Evolutionary conservation across 2,888 invertebrate genomes (phyloP).

Genomic region (Catocala sponsa): DNA sequence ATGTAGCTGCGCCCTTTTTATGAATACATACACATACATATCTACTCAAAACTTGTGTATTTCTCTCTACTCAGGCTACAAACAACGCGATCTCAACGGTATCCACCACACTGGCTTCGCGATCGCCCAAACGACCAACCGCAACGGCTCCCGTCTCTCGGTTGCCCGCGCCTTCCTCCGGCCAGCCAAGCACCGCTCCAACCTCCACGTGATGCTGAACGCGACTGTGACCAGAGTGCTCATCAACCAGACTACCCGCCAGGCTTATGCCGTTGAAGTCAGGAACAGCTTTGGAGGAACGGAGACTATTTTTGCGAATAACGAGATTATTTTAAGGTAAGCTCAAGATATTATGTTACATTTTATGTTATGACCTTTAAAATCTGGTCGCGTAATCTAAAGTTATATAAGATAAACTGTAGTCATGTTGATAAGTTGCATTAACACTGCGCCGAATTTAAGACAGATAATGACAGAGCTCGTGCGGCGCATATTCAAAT

Average conservation of each 20-base stretch:
- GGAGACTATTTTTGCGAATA: conserved; percentile 89
- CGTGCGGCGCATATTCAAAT: too few species aligned
- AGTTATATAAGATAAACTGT: too few species aligned
- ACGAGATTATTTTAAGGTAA: conserved; percentile 90
- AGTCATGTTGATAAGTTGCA: too few species aligned
- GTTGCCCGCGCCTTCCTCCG: conserved; percentile 94
- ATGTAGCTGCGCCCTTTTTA: too few species aligned
- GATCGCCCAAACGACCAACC: conserved; percentile 96
- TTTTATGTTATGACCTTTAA: too few species aligned
- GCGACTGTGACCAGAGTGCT: conserved; percentile 93
- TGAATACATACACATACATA: too few species aligned
- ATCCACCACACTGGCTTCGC: conserved; percentile 93
- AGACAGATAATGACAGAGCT: too few species aligned
- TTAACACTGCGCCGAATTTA: too few species aligned
- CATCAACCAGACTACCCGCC: conserved; percentile 91
- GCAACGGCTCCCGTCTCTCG: conserved; percentile 95
- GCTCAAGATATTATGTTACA: too few species aligned
- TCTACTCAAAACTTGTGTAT: too few species aligned
- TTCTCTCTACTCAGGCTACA: conserved; percentile 89
- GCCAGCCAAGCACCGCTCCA: conserved; percentile 92
- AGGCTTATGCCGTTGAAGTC: conserved; percentile 93
- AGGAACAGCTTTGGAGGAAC: conserved; percentile 87
- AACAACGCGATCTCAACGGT: conserved; percentile 94
- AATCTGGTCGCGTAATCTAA: too few species aligned
- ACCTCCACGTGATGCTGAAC: conserved; percentile 95